phyloP scores from a whole-genome alignment of 2,888 invertebrate species.

The Hipparchia sbordonii region DNA sequence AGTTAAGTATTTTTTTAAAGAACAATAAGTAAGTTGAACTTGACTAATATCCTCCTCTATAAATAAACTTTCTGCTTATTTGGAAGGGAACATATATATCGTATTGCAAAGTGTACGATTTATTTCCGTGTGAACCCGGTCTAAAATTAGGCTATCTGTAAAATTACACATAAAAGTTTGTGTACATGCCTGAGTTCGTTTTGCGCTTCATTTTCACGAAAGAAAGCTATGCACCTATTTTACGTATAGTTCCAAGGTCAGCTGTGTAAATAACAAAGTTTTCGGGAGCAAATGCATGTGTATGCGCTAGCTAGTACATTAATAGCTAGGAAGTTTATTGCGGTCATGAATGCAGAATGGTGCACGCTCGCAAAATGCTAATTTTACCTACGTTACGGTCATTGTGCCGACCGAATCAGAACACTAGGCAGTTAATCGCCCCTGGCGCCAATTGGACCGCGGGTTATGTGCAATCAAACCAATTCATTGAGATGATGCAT shows the following conservation, averaged over 20 bases:
- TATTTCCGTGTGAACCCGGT: too few relatives aligned
- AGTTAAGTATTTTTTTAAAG: too few relatives aligned
- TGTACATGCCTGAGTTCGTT: neutral
- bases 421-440: slow-evolving; percentile 71
- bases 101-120: too few relatives aligned
- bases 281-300: slow-evolving; percentile 5
- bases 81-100: too few relatives aligned
- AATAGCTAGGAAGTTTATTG: slow-evolving; percentile 53
- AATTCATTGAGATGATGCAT: slow-evolving; percentile 54
- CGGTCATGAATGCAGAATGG: slow-evolving; percentile 61
- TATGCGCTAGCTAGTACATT: slow-evolving; percentile 5
- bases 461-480: slow-evolving; percentile 59
- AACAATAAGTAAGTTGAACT: too few relatives aligned
- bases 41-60: too few relatives aligned
- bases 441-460: slow-evolving; percentile 59
- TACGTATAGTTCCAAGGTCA: neutral
- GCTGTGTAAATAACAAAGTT: neutral
- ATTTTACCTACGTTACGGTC: slow-evolving; percentile 70
- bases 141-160: too few relatives aligned
- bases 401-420: slow-evolving; percentile 68
- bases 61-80: too few relatives aligned
- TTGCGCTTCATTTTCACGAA: neutral
- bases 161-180: too few relatives aligned
- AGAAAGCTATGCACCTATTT: neutral
- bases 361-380: slow-evolving; percentile 66